phyloP scores from a whole-genome alignment of 2,113 vertebrate species.

The Zosterops lateralis region DNA sequence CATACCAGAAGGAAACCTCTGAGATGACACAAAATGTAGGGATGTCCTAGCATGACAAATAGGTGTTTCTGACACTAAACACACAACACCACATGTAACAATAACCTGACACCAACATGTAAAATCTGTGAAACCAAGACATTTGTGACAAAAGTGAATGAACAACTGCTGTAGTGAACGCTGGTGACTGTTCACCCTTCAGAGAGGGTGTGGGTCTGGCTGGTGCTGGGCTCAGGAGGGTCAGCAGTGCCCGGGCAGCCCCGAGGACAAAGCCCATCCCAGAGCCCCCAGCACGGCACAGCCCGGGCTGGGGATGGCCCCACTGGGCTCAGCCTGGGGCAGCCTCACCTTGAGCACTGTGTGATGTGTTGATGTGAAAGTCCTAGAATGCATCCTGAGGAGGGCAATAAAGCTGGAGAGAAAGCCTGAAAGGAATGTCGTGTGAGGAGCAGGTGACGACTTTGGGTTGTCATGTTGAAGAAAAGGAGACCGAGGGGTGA shows the following conservation, averaged over 20 bases:
- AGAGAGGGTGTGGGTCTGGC: not conserved
- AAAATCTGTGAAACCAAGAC: not conserved
- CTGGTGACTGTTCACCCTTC: not conserved
- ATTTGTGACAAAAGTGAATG: rapidly evolving
- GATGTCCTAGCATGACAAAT: not conserved
- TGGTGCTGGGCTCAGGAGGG: not conserved
- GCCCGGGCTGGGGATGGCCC: not conserved
- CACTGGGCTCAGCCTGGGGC: not conserved
- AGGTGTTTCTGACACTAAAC: not conserved
- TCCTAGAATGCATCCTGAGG: not conserved
- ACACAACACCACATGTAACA: not conserved
- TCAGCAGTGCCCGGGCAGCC: not conserved
- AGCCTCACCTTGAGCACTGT: rapidly evolving
- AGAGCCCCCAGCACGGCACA: rapidly evolving
- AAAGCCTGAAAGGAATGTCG: not conserved
- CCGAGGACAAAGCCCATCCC: not conserved
- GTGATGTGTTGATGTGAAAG: not conserved
- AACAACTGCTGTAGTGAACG: not conserved
- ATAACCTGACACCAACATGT: no score
- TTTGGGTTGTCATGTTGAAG: not conserved
- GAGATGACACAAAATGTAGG: not conserved
- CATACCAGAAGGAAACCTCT: not conserved
- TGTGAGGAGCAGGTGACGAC: not conserved
- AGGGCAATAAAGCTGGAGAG: not conserved
- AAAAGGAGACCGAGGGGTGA: not conserved